phyloP scores from a whole-genome alignment of 2,113 vertebrate genomes.

The Danionella cerebrum region DNA sequence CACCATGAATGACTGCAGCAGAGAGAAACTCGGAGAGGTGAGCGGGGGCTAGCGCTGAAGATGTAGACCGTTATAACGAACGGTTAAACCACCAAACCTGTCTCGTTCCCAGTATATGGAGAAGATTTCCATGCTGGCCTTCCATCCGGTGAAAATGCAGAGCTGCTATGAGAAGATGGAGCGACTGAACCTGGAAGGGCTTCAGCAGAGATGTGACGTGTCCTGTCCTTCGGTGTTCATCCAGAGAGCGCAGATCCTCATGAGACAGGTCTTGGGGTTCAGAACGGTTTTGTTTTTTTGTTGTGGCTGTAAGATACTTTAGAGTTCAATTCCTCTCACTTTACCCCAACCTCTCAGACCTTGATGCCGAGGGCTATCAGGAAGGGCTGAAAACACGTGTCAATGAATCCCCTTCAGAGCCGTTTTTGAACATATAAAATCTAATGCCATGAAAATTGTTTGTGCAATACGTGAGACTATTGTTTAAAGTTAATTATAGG shows the following conservation, averaged over 20 bases:
- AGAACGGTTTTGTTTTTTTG: too few relatives aligned
- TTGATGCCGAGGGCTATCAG: too few relatives aligned
- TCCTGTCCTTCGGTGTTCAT: conserved; percentile 83
- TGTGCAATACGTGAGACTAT: background rate
- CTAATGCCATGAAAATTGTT: background rate
- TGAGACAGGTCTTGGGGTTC: conserved; percentile 78
- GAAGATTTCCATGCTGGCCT: conserved; percentile 86
- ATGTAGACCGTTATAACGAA: too few relatives aligned
- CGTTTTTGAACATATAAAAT: background rate
- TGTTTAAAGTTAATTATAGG: background rate
- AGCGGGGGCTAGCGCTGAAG: conserved; percentile 48
- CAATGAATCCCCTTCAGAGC: too few relatives aligned
- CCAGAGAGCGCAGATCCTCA: conserved; percentile 91
- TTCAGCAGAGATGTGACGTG: conserved; percentile 89
- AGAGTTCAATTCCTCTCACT: too few relatives aligned
- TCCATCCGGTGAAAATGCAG: conserved; percentile 97
- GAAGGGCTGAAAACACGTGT: too few relatives aligned
- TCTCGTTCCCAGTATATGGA: conserved; percentile 78
- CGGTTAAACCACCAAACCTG: background rate
- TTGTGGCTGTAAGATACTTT: too few relatives aligned
- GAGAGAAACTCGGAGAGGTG: conserved; percentile 81
- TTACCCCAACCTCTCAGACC: too few relatives aligned
- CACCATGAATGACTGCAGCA: conserved; percentile 74
- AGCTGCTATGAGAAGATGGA: conserved; percentile 91
- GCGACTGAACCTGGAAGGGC: conserved; percentile 82